A percentile compares a stretch with the other conserved stretches of the same genome.
These are phyloP conservation scores for Habropoda laboriosa DNA, from an alignment of 1,140 invertebrate species.

Conservation along the genomic window DNA sequence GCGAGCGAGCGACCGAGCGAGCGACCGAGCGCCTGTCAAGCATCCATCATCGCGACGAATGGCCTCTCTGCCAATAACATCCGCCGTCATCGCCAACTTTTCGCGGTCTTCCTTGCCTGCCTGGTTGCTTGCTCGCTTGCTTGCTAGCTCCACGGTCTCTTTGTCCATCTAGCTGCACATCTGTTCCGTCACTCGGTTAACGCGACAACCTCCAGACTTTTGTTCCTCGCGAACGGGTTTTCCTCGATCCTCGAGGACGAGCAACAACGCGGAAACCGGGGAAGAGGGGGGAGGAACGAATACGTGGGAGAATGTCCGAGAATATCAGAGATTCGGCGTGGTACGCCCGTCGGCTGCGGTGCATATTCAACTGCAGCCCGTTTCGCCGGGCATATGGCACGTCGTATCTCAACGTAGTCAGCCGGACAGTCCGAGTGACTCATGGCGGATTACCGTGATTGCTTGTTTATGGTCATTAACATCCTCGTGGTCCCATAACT, in stretches of 20 bases:
- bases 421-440: constrained; percentile 79
- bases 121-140: constrained; percentile 12
- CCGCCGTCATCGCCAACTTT: constrained; percentile 77
- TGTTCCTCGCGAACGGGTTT: too few species aligned
- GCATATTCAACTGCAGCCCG: constrained; percentile 68
- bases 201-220: constrained; percentile 41
- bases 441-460: constrained; percentile 80
- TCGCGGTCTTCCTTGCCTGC: constrained; percentile 66
- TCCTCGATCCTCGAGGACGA: too few species aligned
- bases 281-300: too few species aligned
- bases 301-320: background rate
- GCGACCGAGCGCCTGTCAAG: constrained; percentile 76
- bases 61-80: constrained; percentile 79
- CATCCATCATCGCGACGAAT: constrained; percentile 81
- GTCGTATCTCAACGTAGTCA: constrained; percentile 74
- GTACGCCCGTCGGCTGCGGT: constrained; percentile 6
- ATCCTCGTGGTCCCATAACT: constrained; percentile 80
- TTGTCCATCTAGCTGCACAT: constrained; percentile 26
- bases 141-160: too few species aligned
- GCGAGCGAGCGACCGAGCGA: constrained; percentile 67
- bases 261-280: too few species aligned
- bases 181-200: constrained; percentile 40
- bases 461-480: constrained; percentile 81
- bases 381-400: constrained; percentile 74
- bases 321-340: constrained; percentile 17